phyloP scores from a whole-genome alignment of 2,113 vertebrate genomes.

The Sinocyclocheilus maitianheensis region DNA sequence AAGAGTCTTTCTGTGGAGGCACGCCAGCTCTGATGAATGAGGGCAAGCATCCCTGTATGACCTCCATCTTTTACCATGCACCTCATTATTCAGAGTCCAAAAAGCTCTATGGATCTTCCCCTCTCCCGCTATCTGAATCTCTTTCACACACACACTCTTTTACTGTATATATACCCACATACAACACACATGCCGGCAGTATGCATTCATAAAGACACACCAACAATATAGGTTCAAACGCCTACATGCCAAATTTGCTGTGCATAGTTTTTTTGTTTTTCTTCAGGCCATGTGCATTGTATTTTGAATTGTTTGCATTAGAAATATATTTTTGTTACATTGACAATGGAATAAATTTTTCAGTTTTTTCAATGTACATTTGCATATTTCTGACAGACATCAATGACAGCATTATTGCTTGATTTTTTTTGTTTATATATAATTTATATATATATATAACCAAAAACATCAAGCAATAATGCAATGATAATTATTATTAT shows the following conservation, averaged over 20 bases:
- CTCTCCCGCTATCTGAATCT: background rate
- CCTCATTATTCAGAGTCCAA: constrained; percentile 60
- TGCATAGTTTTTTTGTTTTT: too few relatives aligned
- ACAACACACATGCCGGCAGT: background rate
- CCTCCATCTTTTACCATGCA: constrained; percentile 62
- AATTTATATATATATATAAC: too few relatives aligned
- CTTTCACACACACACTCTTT: constrained; percentile 22
- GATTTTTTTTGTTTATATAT: too few relatives aligned
- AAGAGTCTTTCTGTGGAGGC: constrained; percentile 56
- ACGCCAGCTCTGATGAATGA: constrained; percentile 59
- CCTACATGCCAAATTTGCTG: background rate
- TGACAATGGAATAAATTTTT: too few relatives aligned
- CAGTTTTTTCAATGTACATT: too few relatives aligned
- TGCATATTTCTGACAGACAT: too few relatives aligned
- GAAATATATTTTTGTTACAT: too few relatives aligned
- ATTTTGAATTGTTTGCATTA: background rate
- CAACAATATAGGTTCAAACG: background rate
- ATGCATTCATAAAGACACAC: background rate
- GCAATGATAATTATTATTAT: too few relatives aligned
- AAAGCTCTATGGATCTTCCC: constrained; percentile 47
- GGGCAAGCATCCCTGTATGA: constrained; percentile 56
- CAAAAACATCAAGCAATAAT: too few relatives aligned
- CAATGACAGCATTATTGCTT: too few relatives aligned
- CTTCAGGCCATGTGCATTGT: background rate
- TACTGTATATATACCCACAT: background rate